Conservation (phyloP, 2,113 vertebrate genomes). For the Urocolius indicus region DNA sequence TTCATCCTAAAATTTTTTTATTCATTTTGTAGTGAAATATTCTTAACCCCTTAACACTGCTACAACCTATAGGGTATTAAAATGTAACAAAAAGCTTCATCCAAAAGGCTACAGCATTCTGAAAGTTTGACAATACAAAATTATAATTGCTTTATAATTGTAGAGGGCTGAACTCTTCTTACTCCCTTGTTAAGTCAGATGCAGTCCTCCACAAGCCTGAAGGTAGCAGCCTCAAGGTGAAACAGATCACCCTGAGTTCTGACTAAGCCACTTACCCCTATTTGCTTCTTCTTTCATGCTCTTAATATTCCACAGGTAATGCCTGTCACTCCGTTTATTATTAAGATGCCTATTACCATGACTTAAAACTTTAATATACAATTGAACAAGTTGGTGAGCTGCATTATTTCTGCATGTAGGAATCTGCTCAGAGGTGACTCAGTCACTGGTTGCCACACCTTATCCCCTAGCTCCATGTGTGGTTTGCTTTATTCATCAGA, state of each 20-base stretch:
- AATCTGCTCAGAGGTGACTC: background rate
- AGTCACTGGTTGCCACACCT: background rate
- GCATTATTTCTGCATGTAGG: background rate
- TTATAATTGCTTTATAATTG: background rate
- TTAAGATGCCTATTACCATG: background rate
- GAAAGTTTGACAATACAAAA: background rate
- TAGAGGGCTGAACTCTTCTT: background rate
- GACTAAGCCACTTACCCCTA: background rate
- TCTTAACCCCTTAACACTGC: background rate
- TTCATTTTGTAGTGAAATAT: rapidly evolving
- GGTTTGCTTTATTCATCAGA: background rate
- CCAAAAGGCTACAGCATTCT: background rate
- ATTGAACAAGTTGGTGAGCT: background rate
- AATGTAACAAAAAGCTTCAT: background rate
- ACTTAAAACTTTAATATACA: background rate
- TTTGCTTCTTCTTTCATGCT: background rate
- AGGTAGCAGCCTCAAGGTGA: background rate
- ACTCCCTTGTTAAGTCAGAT: background rate
- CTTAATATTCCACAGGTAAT: background rate
- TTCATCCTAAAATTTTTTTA: background rate
- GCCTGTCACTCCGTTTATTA: background rate
- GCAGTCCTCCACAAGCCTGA: rapidly evolving
- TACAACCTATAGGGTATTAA: background rate
- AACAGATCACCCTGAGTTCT: background rate
- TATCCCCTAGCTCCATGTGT: background rate